Evolutionary conservation across 2,888 invertebrate genomes (phyloP).

Genomic region (Metalampra italica): DNA sequence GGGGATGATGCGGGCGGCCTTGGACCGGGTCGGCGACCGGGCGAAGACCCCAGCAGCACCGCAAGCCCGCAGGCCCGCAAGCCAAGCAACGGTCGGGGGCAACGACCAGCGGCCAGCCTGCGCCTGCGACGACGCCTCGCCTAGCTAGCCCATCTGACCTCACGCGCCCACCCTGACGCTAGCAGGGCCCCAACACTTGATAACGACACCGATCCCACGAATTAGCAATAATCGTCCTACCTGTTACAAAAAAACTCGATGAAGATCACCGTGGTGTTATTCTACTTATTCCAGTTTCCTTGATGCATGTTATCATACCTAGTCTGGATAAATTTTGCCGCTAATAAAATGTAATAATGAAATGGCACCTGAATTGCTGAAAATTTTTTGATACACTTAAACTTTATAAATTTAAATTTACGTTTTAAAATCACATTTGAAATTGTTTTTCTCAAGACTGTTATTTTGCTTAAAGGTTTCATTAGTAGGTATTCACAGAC

Average conservation of each 20-base stretch:
- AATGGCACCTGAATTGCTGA: no score
- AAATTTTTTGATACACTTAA: no score
- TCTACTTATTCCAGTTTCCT: no score
- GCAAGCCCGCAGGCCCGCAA: conserved; percentile 45
- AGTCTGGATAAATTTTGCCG: no score
- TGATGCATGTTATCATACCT: no score
- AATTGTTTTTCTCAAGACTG: background rate
- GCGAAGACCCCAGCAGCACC: conserved; percentile 75
- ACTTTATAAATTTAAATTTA: no score
- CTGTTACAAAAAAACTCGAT: no score
- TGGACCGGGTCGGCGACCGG: conserved; percentile 76
- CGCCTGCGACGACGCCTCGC: conserved; percentile 47
- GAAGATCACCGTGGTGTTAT: no score
- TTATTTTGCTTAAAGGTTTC: background rate
- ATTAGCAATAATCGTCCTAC: background rate
- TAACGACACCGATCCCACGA: conserved; percentile 8
- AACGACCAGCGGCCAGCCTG: conserved; percentile 65
- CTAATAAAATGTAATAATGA: no score
- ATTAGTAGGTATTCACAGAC: background rate
- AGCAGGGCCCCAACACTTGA: conserved; percentile 29
- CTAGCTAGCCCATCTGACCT: conserved; percentile 59
- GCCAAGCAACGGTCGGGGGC: conserved; percentile 76
- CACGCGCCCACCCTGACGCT: conserved; percentile 28
- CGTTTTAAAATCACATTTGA: no score
- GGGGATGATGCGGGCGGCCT: conserved; percentile 76